Base-by-base conservation (phyloP, 2,888 invertebrate species). In the Scaptodrosophila latifasciaeformis region DNA sequence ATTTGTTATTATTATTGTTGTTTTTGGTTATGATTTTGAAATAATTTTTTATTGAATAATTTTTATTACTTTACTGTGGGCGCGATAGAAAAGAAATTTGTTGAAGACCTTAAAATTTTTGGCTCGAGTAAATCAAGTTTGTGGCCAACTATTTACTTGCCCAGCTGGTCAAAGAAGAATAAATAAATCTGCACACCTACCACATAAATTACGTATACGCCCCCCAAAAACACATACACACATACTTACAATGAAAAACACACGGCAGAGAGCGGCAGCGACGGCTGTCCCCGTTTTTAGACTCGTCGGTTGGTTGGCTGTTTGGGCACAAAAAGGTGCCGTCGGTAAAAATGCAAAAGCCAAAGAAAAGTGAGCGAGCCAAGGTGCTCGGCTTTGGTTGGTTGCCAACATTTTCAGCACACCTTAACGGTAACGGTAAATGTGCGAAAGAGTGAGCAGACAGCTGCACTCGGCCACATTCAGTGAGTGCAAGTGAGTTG, bases 391-490 rank as follows among this genome's bases (percentile, higher is more conserved):
- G 72, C 84, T 83, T 84, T 83, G 83, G 83, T 83, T 84, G 83
- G 83, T 74, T 83, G 84, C 83, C 85, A 83, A 82, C 82, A 78
- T 83, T 83, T 71, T 78, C 3, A n/a, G 82, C 84, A 74, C 84
- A 83, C 85, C 85, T 83, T 78, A 79, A 74, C 70, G 63, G 70
- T 69, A 70, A 67, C 69, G 61, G 59, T 58, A 67, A 56, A 54
- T 44, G 65, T 67, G 67, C 58, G 82, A 80, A 76, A 59, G 75
- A 80, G 77, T 54, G 61, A 64, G 65, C 71, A 59, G 10, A 37
- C 43, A 61, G 62, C 60, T 49, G 45, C 55, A 47, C 39, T 13
- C n/a, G 21, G 35, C 46, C 29, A 30, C 10, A 29, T 27, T 17
- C 19, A 35, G 29, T 24, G 50, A 47, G 60, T 45, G 60, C 50